These are phyloP conservation scores for Nomada flava DNA, from an alignment of 2,888 invertebrate species.

Conservation along the genomic window DNA sequence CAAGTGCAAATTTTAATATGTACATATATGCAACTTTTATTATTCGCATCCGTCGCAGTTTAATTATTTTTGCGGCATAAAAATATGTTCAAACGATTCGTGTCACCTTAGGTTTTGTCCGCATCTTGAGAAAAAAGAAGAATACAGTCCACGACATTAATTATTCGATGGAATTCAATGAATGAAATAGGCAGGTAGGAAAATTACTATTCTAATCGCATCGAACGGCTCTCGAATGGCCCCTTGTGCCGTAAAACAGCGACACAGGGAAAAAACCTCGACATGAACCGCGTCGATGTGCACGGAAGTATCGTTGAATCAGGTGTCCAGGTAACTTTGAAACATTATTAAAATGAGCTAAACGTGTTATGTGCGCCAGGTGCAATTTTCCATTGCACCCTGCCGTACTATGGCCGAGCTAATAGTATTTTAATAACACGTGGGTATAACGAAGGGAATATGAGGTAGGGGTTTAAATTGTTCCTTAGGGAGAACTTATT, in stretches of 20 bases:
- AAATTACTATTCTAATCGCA: neutral
- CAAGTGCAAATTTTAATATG: neutral
- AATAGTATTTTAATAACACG: slow-evolving; percentile 5
- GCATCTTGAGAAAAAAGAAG: too few relatives aligned
- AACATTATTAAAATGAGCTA: slow-evolving; percentile 12
- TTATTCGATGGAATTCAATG: neutral
- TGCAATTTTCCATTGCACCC: neutral
- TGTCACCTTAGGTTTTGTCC: too few relatives aligned
- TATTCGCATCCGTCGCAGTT: neutral
- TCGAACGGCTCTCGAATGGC: neutral
- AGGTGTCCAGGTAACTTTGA: neutral
- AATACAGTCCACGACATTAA: neutral
- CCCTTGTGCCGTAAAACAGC: neutral
- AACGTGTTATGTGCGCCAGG: neutral
- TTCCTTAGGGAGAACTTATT: neutral
- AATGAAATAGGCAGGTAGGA: neutral
- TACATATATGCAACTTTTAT: too few relatives aligned
- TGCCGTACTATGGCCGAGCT: neutral
- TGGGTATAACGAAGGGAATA: neutral
- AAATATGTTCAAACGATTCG: neutral
- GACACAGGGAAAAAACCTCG: neutral
- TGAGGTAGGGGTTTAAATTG: neutral
- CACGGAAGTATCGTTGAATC: slow-evolving; percentile 1
- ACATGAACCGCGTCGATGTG: neutral
- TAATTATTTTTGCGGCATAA: neutral